Conservation (phyloP, 2,888 invertebrate genomes). For the Aricia artaxerxes region DNA sequence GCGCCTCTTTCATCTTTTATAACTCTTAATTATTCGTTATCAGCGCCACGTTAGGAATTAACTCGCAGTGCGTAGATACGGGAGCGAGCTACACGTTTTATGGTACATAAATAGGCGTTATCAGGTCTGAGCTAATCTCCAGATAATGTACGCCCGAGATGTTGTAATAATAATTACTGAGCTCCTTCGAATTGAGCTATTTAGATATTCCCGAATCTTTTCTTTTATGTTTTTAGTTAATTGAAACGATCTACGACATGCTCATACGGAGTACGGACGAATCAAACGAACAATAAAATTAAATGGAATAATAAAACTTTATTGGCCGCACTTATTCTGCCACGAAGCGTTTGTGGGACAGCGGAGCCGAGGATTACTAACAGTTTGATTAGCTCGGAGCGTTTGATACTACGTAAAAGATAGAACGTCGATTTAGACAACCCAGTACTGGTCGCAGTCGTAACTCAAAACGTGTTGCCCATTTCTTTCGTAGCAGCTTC, state of each 20-base stretch:
- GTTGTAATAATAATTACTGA: conserved; percentile 21
- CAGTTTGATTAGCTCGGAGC: neutral
- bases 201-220: conserved; percentile 12
- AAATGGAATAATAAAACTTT: conserved; percentile 16
- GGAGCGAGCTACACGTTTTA: conserved; percentile 25
- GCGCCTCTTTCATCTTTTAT: conserved; percentile 34
- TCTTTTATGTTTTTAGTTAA: conserved; percentile 16
- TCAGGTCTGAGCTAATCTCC: conserved; percentile 29
- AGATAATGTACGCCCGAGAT: conserved; percentile 21
- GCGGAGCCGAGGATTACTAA: neutral
- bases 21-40: conserved; percentile 31
- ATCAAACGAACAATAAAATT: conserved; percentile 14
- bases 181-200: conserved; percentile 21
- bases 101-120: conserved; percentile 27
- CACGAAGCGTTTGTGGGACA: neutral
- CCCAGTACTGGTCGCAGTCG: neutral
- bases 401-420: neutral
- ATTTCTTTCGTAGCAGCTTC: neutral
- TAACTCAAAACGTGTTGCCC: neutral
- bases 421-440: neutral
- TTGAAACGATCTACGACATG: neutral
- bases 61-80: conserved; percentile 16
- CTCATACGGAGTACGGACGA: neutral
- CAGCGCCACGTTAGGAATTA: neutral
- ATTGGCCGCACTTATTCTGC: conserved; percentile 13